phyloP scores from a whole-genome alignment of 2,113 vertebrate species.

The Ammodytes marinus region DNA sequence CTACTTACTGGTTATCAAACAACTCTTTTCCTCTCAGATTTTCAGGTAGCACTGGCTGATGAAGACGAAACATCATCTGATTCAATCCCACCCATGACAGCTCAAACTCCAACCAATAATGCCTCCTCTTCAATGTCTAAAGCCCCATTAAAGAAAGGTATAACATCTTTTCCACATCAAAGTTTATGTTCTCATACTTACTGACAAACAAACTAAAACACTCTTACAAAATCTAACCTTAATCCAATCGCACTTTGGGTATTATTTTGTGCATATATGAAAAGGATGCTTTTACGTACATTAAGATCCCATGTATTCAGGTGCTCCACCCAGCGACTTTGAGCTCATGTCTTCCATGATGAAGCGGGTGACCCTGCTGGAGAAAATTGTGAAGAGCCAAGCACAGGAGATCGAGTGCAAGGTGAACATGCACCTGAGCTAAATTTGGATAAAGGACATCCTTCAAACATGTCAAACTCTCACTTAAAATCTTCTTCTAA shows the following conservation, averaged over 20 bases:
- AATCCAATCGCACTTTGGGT: background rate
- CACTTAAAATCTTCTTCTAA: background rate
- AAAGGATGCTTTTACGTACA: background rate
- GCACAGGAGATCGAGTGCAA: conserved; percentile 83
- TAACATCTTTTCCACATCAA: background rate
- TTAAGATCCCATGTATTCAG: conserved; percentile 59
- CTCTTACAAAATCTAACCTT: background rate
- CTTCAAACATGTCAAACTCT: background rate
- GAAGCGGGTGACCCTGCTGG: conserved; percentile 85
- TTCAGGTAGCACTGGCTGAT: conserved; percentile 48
- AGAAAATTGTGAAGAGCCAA: conserved; percentile 84
- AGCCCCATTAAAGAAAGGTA: conserved; percentile 56
- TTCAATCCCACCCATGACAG: background rate
- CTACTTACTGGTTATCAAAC: background rate
- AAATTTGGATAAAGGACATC: background rate
- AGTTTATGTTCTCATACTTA: background rate
- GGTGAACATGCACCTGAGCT: conserved; percentile 75
- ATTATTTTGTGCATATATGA: background rate
- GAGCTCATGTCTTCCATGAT: conserved; percentile 84
- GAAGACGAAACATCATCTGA: conserved; percentile 37
- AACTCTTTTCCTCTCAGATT: conserved; percentile 52
- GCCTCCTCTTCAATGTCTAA: conserved; percentile 45
- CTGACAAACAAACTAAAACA: background rate
- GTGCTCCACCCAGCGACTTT: conserved; percentile 46
- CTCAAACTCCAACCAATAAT: background rate